Evolutionary conservation across 2,113 vertebrate genomes (phyloP).

Genomic region (Grus americana): DNA sequence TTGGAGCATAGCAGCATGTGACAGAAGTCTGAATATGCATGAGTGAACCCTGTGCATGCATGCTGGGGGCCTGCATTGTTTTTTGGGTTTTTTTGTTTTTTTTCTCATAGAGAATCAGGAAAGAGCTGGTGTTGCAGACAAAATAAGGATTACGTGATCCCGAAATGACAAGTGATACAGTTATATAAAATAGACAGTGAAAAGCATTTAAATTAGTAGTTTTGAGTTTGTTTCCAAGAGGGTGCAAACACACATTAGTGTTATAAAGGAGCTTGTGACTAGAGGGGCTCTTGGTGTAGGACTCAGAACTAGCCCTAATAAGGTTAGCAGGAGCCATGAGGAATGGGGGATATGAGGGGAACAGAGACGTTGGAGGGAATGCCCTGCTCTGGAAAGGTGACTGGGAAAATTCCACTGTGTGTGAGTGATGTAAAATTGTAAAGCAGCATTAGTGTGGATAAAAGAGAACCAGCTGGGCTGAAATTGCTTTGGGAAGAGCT

Average conservation of each 20-base stretch:
- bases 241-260: background rate
- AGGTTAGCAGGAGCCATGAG: background rate
- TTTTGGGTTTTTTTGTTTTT: background rate
- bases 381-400: background rate
- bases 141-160: background rate
- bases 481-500: conserved; percentile 50
- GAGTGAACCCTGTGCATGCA: background rate
- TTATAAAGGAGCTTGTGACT: background rate
- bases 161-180: background rate
- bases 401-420: conserved; percentile 43
- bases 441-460: conserved; percentile 66
- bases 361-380: background rate
- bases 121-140: background rate
- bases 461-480: conserved; percentile 54
- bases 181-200: background rate
- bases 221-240: background rate
- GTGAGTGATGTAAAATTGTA: conserved; percentile 32
- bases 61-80: background rate
- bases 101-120: background rate
- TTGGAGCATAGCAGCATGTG: background rate
- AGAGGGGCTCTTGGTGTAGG: background rate
- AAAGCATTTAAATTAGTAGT: background rate
- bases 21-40: background rate
- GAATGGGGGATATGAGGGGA: background rate
- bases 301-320: rapidly evolving